Base-by-base conservation (phyloP, 2,888 invertebrate species). In the Mythimna loreyi region DNA sequence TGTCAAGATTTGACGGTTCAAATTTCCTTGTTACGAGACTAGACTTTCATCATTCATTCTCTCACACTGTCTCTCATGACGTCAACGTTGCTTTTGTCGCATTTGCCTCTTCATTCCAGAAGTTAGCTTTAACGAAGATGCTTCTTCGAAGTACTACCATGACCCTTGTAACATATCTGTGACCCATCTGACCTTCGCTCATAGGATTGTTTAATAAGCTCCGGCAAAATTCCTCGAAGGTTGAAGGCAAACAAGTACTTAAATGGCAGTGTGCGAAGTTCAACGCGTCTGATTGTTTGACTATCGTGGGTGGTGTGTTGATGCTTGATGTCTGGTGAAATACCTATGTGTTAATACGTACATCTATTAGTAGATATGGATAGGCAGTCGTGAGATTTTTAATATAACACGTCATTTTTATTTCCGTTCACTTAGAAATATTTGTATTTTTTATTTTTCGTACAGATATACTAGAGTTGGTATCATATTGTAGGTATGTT, bases 151-250 rank as follows among this genome's bases (percentile, higher is more conserved):
- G 19, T 55, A 40, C 3, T 28, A 3, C 28, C 47, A 40, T 43
- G 21, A 43, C 23, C 43, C 60, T 21, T 19, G 58, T 56, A 45
- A n/a, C 57, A 36, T 49, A 36, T 25, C 30, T 57, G 40, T 52
- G 56, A 71, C 61, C 55, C 25, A 23, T 8, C 45, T 74, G 64
- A 67, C 78, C 72, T 74, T 68, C 57, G 28, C 49, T 53, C 33
- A 75, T 63, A 53, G 33, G 50, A 60, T 73, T 84, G 63, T 75
- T 72, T 66, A 75, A 69, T 65, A 65, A 64, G 33, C 63, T 64
- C 61, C 53, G 50, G 84, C 82, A 65, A 83, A 85, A 83, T 83
- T 79, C 82, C 55, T 61, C 59, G 76, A 74, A 83, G 78, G 78
- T 73, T 74, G 62, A 70, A 80, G 61, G 61, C 56, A 80, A 81